Conservation (phyloP, 2,113 vertebrate genomes). For the Casuarius casuarius region DNA sequence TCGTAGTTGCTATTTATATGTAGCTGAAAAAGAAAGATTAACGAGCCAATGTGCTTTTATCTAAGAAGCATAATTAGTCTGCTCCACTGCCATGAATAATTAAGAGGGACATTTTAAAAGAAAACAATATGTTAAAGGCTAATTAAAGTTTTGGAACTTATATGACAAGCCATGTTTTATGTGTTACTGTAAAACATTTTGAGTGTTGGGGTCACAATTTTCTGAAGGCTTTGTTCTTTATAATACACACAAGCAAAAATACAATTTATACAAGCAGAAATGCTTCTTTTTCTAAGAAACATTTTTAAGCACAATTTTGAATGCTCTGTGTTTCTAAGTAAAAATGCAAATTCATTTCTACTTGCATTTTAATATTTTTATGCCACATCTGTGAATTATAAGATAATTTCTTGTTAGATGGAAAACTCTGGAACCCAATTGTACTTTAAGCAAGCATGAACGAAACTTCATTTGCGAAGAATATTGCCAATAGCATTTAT, state of each 20-base stretch:
- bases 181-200: not conserved
- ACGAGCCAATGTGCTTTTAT: constrained; percentile 31
- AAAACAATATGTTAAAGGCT: constrained; percentile 23
- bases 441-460: not conserved
- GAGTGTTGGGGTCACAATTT: not conserved
- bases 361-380: not conserved
- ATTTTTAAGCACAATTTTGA: not conserved
- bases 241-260: not conserved
- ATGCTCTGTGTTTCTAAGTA: not conserved
- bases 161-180: not conserved
- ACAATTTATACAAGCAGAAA: not conserved
- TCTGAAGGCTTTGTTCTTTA: not conserved
- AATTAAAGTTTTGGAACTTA: constrained; percentile 19
- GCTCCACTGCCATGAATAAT: constrained; percentile 35
- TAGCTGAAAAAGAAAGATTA: constrained; percentile 37
- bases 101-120: constrained; percentile 17
- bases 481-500: not conserved
- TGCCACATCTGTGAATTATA: not conserved
- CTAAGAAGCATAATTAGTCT: constrained; percentile 39
- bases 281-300: not conserved
- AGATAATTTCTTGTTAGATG: not conserved
- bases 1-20: not conserved
- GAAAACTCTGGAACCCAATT: not conserved
- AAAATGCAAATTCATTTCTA: not conserved
- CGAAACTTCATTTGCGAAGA: not conserved